Percentiles rank a stretch among this genome's conserved stretches.
phyloP scores from a whole-genome alignment of 2,113 vertebrate species.

The Passer domesticus region DNA sequence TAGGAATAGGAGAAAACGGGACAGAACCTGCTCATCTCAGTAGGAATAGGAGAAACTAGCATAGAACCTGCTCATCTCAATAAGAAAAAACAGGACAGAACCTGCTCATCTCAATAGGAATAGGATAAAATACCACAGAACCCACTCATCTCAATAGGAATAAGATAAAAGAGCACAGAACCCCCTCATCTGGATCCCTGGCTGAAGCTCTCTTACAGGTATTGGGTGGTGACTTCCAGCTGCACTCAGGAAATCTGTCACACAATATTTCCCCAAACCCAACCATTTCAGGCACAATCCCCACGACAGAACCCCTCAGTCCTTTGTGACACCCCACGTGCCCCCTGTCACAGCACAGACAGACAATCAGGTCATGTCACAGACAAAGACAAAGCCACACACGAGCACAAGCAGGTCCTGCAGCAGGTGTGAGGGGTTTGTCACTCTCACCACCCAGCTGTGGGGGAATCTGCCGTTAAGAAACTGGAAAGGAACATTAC shows the following conservation, averaged over 20 bases:
- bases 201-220: background rate
- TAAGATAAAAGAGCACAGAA: background rate
- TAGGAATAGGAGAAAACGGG: background rate
- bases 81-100: background rate
- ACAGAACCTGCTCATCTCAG: background rate
- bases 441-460: background rate
- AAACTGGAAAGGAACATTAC: background rate
- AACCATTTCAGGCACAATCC: background rate
- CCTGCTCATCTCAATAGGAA: rapidly evolving
- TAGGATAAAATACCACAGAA: rapidly evolving
- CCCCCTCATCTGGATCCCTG: background rate
- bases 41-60: rapidly evolving
- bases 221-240: background rate
- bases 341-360: background rate
- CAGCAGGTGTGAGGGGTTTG: background rate
- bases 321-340: background rate
- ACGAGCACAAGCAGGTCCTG: background rate
- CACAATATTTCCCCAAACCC: background rate
- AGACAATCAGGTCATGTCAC: background rate
- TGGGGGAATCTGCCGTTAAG: background rate
- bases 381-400: background rate
- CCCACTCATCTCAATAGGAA: background rate
- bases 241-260: background rate
- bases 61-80: background rate
- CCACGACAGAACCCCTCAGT: rapidly evolving